Evolutionary conservation across 2,113 vertebrate genomes (phyloP).

Genomic region (Cryptotis parvus): DNA sequence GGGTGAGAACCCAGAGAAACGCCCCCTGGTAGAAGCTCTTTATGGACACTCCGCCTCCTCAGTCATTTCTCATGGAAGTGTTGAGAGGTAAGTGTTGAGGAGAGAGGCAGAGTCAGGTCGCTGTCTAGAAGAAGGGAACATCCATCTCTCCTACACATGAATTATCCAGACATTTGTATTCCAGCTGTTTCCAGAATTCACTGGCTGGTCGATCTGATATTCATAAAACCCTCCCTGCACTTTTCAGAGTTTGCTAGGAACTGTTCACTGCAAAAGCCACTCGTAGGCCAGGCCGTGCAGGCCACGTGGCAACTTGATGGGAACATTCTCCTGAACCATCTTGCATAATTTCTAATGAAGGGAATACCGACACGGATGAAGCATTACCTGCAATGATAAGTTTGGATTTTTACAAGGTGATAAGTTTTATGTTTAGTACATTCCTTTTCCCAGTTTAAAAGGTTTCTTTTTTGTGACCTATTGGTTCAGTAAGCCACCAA

Average conservation of each 20-base stretch:
- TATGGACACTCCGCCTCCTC: fast-evolving
- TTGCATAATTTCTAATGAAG: background rate
- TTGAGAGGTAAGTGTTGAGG: too few species aligned
- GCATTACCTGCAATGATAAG: too few species aligned
- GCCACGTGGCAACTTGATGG: background rate
- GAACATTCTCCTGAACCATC: background rate
- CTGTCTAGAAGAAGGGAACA: background rate
- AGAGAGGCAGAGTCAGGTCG: background rate
- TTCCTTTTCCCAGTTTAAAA: background rate
- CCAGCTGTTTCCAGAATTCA: background rate
- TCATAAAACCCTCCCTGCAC: background rate
- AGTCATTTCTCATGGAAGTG: background rate
- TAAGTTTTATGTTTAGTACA: background rate
- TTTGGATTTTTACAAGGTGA: background rate
- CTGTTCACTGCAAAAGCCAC: background rate
- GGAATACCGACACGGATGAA: background rate
- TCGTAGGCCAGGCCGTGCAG: background rate
- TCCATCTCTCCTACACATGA: background rate
- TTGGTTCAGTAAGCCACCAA: background rate
- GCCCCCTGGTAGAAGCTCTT: background rate
- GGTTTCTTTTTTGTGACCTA: background rate
- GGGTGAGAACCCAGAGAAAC: background rate
- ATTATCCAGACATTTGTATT: background rate
- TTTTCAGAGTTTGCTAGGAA: background rate
- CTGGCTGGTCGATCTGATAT: background rate